A percentile compares a stretch with the other conserved stretches of the same genome.
phyloP scores from a whole-genome alignment of 2,888 invertebrate species.

The Acrobasis consociella region DNA sequence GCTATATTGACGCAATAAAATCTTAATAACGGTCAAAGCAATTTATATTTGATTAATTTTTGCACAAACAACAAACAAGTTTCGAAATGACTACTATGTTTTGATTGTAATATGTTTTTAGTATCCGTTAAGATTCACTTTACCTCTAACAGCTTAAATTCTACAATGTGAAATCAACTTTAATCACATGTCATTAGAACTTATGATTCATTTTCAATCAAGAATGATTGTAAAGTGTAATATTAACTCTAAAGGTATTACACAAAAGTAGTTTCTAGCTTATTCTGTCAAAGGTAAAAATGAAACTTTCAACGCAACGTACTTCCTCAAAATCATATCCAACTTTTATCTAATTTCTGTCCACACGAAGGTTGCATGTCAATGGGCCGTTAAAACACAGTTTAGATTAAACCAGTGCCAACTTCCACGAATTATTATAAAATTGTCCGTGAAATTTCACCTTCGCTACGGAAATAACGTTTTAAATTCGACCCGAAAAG shows the following conservation, averaged over 20 bases:
- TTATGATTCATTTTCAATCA: too few relatives aligned
- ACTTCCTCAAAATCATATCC: conserved; percentile 57
- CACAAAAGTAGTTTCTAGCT: too few relatives aligned
- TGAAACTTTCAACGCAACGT: conserved; percentile 16
- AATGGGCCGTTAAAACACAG: conserved; percentile 59
- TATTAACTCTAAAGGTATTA: too few relatives aligned
- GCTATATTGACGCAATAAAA: conserved; percentile 1
- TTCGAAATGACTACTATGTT: not conserved
- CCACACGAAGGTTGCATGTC: conserved; percentile 65
- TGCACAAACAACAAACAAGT: not conserved
- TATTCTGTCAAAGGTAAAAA: too few relatives aligned
- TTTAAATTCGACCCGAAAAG: conserved; percentile 45
- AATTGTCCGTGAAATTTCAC: conserved; percentile 80
- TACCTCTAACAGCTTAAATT: too few relatives aligned
- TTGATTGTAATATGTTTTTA: not conserved
- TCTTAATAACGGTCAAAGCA: conserved; percentile 3
- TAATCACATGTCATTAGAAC: too few relatives aligned
- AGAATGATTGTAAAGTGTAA: too few relatives aligned
- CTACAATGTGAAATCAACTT: too few relatives aligned
- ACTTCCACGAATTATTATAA: conserved; percentile 74
- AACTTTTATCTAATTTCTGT: conserved; percentile 62
- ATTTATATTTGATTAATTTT: conserved; percentile 1
- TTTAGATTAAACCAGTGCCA: conserved; percentile 77
- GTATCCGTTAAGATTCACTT: too few relatives aligned
- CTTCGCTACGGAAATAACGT: conserved; percentile 63